Evolutionary conservation across 2,113 vertebrate genomes (phyloP).

Genomic region (Xiphophorus maculatus): DNA sequence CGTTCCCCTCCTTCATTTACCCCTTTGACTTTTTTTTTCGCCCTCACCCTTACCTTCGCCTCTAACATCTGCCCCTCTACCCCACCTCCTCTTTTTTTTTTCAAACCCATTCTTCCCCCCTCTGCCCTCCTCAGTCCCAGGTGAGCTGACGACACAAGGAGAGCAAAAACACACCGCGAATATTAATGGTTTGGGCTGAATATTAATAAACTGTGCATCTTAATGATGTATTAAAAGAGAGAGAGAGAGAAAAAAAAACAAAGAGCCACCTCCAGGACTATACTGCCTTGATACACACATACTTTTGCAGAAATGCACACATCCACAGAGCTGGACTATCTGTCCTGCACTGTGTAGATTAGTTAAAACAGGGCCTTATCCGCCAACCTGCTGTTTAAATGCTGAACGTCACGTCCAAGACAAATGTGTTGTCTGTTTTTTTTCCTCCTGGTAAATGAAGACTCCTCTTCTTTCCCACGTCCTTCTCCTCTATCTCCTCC

Average conservation of each 20-base stretch:
- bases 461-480: conserved; percentile 78
- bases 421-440: conserved; percentile 77
- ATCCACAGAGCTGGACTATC: conserved; percentile 51
- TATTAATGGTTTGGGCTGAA: conserved; percentile 82
- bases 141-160: conserved; percentile 83
- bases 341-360: conserved; percentile 70
- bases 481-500: conserved; percentile 77
- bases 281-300: conserved; percentile 32
- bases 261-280: conserved; percentile 58
- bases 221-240: conserved; percentile 68
- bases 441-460: conserved; percentile 73
- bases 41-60: neutral
- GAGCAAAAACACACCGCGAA: conserved; percentile 73
- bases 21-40: conserved; percentile 34
- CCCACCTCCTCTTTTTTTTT: conserved; percentile 10
- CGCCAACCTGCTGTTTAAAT: conserved; percentile 72
- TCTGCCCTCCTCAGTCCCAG: conserved; percentile 77
- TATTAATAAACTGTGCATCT: conserved; percentile 80
- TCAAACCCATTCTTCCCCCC: conserved; percentile 37
- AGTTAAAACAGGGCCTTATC: conserved; percentile 77
- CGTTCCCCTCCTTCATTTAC: conserved; percentile 55
- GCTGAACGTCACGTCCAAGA: conserved; percentile 74
- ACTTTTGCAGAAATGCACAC: conserved; percentile 31
- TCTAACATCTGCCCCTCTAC: conserved; percentile 9
- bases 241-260: conserved; percentile 31